Percentiles rank a stretch among this genome's conserved stretches.
phyloP scores from a whole-genome alignment of 2,113 vertebrate species.

The Dendropsophus ebraccatus region DNA sequence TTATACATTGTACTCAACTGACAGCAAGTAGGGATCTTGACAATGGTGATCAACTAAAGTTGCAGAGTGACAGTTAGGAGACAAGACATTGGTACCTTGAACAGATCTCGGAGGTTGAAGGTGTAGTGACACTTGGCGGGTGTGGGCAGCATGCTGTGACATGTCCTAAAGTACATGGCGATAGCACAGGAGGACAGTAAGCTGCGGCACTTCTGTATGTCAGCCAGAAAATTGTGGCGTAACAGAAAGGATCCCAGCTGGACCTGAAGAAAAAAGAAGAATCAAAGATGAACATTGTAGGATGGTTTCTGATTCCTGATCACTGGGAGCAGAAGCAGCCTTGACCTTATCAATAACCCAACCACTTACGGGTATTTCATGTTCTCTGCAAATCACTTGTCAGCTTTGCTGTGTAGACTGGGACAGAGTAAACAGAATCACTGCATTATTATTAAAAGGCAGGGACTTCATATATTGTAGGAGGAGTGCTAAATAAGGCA shows the following conservation, averaged over 20 bases:
- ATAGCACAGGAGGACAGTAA: slow-evolving; percentile 60
- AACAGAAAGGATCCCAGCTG: slow-evolving; percentile 65
- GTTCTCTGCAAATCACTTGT: neutral
- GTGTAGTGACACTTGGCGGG: slow-evolving; percentile 70
- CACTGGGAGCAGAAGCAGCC: neutral
- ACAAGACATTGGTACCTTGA: slow-evolving; percentile 61
- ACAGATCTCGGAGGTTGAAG: slow-evolving; percentile 69
- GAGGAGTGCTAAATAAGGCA: too few species aligned
- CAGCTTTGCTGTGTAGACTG: neutral
- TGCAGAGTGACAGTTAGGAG: neutral
- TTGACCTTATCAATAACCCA: neutral
- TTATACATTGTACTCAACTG: neutral
- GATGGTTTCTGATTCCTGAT: neutral
- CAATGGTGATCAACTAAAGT: too few species aligned
- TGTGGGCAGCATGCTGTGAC: slow-evolving; percentile 64
- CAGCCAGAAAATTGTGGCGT: slow-evolving; percentile 62
- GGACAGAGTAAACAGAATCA: neutral
- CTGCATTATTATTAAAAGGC: neutral
- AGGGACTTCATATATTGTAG: too few species aligned
- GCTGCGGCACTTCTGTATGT: slow-evolving; percentile 64
- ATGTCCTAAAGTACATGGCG: slow-evolving; percentile 63
- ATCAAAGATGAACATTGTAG: neutral
- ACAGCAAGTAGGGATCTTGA: too few species aligned
- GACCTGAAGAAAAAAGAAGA: slow-evolving; percentile 60
- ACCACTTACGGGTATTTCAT: too few species aligned